Conservation (phyloP, 2,888 invertebrate genomes). For the Gari tellinella region DNA sequence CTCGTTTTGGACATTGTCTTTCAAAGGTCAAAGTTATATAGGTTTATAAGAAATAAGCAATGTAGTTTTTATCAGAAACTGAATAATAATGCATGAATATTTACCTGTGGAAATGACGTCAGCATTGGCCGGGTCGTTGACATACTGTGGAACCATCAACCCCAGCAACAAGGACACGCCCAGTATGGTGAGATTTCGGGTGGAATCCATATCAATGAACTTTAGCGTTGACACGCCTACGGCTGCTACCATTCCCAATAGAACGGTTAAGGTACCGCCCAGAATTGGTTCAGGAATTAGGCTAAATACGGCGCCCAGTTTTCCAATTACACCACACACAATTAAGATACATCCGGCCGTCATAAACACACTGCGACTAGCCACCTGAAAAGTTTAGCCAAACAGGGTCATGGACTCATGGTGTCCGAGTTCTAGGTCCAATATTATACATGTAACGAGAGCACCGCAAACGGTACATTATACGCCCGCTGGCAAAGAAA, state of each 20-base stretch:
- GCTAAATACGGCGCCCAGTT: conserved; percentile 85
- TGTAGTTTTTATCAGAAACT: no score
- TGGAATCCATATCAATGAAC: conserved; percentile 90
- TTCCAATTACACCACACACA: conserved; percentile 84
- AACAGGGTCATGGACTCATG: no score
- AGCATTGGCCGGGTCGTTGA: conserved; percentile 56
- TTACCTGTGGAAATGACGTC: conserved; percentile 76
- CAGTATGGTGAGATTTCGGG: conserved; percentile 94
- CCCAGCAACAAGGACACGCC: conserved; percentile 95
- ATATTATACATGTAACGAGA: no score
- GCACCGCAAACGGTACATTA: no score
- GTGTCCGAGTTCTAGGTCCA: no score
- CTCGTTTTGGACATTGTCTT: no score
- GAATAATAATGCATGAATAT: no score
- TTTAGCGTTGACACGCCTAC: conserved; percentile 82
- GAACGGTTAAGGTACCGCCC: conserved; percentile 81
- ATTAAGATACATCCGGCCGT: conserved; percentile 84
- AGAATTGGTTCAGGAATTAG: conserved; percentile 86
- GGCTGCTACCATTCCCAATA: conserved; percentile 81
- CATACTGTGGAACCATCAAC: conserved; percentile 85
- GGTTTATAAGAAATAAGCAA: no score
- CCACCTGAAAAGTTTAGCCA: no score
- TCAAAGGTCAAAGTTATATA: no score
- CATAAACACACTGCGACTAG: conserved; percentile 84
- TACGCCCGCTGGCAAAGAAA: no score